Evolutionary conservation across 2,797 vertebrate species (phyloP).

Genomic region (Orientallactaga sibirica): DNA sequence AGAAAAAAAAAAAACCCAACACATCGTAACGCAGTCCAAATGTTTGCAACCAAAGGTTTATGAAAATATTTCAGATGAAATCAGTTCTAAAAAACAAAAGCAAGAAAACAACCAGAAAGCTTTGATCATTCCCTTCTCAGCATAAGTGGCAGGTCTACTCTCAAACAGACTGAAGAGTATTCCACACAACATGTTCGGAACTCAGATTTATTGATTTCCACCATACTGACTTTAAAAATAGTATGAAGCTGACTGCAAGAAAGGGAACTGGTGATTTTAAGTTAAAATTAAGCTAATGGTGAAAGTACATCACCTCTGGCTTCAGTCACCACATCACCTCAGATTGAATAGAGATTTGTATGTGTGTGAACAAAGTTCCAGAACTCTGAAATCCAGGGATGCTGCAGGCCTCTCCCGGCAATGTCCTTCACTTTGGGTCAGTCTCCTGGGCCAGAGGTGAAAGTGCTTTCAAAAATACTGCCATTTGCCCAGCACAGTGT

Average conservation of each 20-base stretch:
- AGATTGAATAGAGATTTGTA: constrained; percentile 78
- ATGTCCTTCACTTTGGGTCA: constrained; percentile 92
- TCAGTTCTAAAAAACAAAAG: constrained; percentile 73
- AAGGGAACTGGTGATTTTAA: constrained; percentile 88
- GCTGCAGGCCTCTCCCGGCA: constrained; percentile 91
- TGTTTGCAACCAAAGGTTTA: constrained; percentile 85
- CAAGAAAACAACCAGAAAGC: constrained; percentile 77
- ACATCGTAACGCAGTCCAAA: constrained; percentile 83
- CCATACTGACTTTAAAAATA: constrained; percentile 89
- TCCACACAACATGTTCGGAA: constrained; percentile 87
- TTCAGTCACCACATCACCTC: constrained; percentile 87
- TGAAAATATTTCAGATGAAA: constrained; percentile 87
- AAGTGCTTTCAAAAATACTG: constrained; percentile 99
- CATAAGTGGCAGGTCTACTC: constrained; percentile 86
- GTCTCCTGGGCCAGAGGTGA: constrained; percentile 96
- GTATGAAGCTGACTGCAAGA: constrained; percentile 90
- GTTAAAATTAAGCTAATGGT: constrained; percentile 91
- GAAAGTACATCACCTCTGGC: constrained; percentile 92
- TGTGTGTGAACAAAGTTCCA: constrained; percentile 89
- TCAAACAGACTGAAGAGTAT: constrained; percentile 88
- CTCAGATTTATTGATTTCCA: constrained; percentile 90
- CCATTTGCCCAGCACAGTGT: constrained; percentile 99
- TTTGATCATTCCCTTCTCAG: constrained; percentile 80
- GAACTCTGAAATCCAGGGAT: constrained; percentile 88
- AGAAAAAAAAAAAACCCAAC: constrained; percentile 70